phyloP scores from a whole-genome alignment of 1,140 invertebrate species.

The Panagrolaimus sp. region DNA sequence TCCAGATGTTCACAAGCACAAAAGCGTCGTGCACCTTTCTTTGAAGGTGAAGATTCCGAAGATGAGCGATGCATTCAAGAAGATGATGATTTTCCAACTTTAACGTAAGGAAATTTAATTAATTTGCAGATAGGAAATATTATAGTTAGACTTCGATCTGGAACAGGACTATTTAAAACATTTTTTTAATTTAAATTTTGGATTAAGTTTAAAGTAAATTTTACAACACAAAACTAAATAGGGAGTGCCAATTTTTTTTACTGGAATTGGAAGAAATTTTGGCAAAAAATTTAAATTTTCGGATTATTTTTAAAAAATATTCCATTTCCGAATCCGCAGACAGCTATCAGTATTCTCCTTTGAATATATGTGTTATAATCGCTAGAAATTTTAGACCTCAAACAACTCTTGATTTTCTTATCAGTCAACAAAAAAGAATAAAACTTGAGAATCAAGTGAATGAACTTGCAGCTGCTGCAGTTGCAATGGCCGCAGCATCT shows the following conservation, averaged over 20 bases:
- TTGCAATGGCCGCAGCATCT: slow-evolving; percentile 18
- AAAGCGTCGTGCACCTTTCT: slow-evolving; percentile 26
- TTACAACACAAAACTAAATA: too few relatives aligned
- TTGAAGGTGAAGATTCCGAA: slow-evolving; percentile 39
- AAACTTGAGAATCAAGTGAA: slow-evolving; percentile 20
- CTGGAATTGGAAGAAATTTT: too few relatives aligned
- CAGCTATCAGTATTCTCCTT: too few relatives aligned
- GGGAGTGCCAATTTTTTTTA: too few relatives aligned
- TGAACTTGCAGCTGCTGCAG: slow-evolving; percentile 9
- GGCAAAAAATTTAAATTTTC: too few relatives aligned
- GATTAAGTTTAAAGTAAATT: too few relatives aligned
- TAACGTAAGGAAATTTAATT: background rate
- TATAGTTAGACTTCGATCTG: too few relatives aligned
- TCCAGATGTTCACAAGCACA: slow-evolving; percentile 24
- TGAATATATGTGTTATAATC: too few relatives aligned
- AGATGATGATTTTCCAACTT: slow-evolving; percentile 19
- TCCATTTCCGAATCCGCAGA: too few relatives aligned
- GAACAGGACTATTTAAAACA: too few relatives aligned
- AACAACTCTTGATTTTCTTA: slow-evolving; percentile 28
- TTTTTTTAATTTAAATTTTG: too few relatives aligned
- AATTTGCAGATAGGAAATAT: background rate
- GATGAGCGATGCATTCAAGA: slow-evolving; percentile 23
- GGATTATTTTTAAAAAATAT: too few relatives aligned
- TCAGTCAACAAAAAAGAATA: slow-evolving; percentile 26
- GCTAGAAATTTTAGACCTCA: slow-evolving; percentile 29